Base-by-base conservation (phyloP, 2,113 vertebrate genomes). In the Falco punctatus region DNA sequence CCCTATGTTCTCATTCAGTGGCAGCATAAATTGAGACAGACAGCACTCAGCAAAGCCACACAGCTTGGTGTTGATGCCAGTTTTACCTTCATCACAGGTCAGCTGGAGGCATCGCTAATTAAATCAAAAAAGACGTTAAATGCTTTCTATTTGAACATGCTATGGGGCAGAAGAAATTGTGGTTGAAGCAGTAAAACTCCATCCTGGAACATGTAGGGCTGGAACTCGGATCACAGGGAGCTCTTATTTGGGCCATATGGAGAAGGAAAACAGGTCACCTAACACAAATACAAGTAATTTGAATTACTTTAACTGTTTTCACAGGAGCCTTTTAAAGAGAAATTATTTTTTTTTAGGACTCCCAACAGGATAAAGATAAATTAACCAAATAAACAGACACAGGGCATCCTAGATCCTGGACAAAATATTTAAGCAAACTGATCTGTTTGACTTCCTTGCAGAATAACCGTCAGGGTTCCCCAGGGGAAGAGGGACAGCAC, bases 241-340 rank as follows among this genome's bases (percentile, higher is more conserved):
- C 38, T 95, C 42, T 91, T 87, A 64, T 35, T 38, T 81, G 38
- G 26, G 28, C 57, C 33, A 40, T 0, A 2, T 2, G 59, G 42
- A 52, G 65, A 91, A 86, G 51, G 81, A 95, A 96, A 84, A 86
- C 28, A 55, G 32, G 55, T 79, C 49, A 67, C 48, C 86, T 75
- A 79, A 87, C 26, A 81, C 65, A 91, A 91, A 86, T 64, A 81
- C 52, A 79, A 73, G 85, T 79, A 48, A 85, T 64, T 88, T 84
- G 52, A 95, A 96, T 96, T 75, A 80, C 66, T 80, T 93, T 22
- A 88, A 86, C 73, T 85, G 77, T 46, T 96, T 89, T 87, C 81
- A 55, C 77, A 85, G 90, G 11, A 92, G 44, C 20, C 2, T 6
- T 69, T 92, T 85, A 81, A 95, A 94, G 57, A 94, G 32, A 70